These are phyloP conservation scores for Sycophila texana DNA, from an alignment of 2,888 invertebrate genomes.

Conservation along the genomic window DNA sequence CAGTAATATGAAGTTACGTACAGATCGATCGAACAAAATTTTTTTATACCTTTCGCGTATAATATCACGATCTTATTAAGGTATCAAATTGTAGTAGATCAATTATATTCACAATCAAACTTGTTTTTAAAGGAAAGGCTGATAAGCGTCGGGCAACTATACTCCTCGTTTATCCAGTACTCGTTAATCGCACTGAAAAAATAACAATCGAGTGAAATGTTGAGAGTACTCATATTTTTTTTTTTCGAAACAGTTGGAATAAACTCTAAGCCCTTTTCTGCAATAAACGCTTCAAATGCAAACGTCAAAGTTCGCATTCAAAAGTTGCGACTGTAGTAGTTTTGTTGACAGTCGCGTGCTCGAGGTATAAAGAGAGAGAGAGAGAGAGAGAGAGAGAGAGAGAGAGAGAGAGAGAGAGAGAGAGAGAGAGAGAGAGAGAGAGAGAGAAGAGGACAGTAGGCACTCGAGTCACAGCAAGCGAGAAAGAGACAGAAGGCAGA, in stretches of 20 bases:
- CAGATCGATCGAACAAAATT: too few species aligned
- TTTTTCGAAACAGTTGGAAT: constrained; percentile 27
- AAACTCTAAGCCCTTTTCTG: constrained; percentile 24
- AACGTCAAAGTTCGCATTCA: constrained; percentile 33
- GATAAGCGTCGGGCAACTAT: too few species aligned
- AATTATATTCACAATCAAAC: too few species aligned
- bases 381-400: not conserved
- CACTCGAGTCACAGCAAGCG: not conserved
- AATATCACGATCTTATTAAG: too few species aligned
- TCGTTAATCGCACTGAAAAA: too few species aligned
- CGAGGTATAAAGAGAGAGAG: not conserved
- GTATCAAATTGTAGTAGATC: too few species aligned
- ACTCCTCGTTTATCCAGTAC: too few species aligned
- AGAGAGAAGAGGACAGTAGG: not conserved
- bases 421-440: not conserved
- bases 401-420: not conserved
- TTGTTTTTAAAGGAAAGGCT: too few species aligned
- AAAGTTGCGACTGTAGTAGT: constrained; percentile 26
- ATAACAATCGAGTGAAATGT: too few species aligned
- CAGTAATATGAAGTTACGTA: too few species aligned
- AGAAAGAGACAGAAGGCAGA: not conserved
- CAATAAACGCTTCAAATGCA: constrained; percentile 39
- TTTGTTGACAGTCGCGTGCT: constrained; percentile 34
- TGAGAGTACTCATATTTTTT: not conserved
- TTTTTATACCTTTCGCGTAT: too few species aligned